These are phyloP conservation scores for Oxystoma pomonae DNA, from an alignment of 2,888 invertebrate genomes.

Conservation along the genomic window DNA sequence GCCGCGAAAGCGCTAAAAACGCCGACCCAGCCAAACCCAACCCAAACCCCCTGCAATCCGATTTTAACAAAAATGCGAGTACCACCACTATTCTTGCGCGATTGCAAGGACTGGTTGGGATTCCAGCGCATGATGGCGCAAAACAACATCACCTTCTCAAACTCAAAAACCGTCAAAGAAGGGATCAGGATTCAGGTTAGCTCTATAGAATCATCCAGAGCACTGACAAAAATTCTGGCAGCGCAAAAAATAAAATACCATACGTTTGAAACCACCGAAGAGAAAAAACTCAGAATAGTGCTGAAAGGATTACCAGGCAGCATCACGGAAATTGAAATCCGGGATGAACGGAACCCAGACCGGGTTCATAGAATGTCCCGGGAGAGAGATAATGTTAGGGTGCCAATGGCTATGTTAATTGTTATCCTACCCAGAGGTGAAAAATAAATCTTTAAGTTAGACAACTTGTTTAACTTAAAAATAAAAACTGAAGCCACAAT, in stretches of 20 bases:
- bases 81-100: no score
- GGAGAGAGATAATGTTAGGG: not conserved
- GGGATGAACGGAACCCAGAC: not conserved
- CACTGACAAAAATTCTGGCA: not conserved
- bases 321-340: not conserved
- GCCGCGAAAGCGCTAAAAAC: no score
- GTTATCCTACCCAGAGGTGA: not conserved
- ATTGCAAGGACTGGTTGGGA: not conserved
- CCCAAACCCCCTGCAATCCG: no score
- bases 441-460: not conserved
- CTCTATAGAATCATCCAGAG: not conserved
- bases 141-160: not conserved
- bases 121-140: not conserved
- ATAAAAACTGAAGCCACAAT: not conserved
- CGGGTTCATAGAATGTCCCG: not conserved
- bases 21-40: no score
- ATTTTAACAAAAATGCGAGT: no score
- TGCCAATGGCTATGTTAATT: not conserved
- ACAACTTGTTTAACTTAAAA: not conserved
- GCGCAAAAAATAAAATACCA: no score
- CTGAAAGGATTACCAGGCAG: not conserved
- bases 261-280: not conserved
- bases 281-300: not conserved
- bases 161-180: not conserved
- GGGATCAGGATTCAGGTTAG: not conserved